Conservation (phyloP, 2,113 vertebrate genomes). For the Scatophagus argus region DNA sequence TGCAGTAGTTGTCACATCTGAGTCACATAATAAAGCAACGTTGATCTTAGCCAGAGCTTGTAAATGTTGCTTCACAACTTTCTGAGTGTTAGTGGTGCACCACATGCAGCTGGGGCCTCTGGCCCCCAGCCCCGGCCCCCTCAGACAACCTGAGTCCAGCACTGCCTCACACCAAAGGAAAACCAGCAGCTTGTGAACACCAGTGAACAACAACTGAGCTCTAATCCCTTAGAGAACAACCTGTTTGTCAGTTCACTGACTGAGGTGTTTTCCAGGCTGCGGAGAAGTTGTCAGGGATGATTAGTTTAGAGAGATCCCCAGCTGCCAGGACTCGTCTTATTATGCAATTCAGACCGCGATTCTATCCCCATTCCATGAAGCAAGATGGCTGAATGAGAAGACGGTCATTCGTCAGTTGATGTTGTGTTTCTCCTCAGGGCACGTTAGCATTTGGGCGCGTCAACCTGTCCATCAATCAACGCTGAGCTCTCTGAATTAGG, state of each 20-base stretch:
- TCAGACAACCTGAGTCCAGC: too few relatives aligned
- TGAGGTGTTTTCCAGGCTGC: constrained; percentile 44
- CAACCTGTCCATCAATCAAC: constrained; percentile 37
- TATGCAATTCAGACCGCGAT: constrained; percentile 48
- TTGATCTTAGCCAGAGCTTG: too few relatives aligned
- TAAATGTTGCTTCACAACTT: too few relatives aligned
- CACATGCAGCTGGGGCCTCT: too few relatives aligned
- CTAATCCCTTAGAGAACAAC: constrained; percentile 26
- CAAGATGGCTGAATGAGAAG: constrained; percentile 11
- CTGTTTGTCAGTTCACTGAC: constrained; percentile 37
- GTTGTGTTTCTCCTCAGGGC: constrained; percentile 22
- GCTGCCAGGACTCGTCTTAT: constrained; percentile 66
- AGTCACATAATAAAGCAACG: too few relatives aligned
- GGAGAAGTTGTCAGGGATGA: constrained; percentile 49
- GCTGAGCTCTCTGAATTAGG: constrained; percentile 6
- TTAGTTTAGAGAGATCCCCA: constrained; percentile 62
- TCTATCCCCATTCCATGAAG: neutral
- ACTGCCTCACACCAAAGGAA: neutral
- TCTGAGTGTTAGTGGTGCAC: too few relatives aligned
- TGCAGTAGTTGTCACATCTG: too few relatives aligned
- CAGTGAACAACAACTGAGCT: neutral
- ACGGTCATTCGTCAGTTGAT: constrained; percentile 19
- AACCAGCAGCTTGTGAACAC: neutral
- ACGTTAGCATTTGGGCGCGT: constrained; percentile 19
- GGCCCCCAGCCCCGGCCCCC: too few relatives aligned